phyloP scores from a whole-genome alignment of 92 coral and sea anemone species.

The Umimayanthus chanpuru region DNA sequence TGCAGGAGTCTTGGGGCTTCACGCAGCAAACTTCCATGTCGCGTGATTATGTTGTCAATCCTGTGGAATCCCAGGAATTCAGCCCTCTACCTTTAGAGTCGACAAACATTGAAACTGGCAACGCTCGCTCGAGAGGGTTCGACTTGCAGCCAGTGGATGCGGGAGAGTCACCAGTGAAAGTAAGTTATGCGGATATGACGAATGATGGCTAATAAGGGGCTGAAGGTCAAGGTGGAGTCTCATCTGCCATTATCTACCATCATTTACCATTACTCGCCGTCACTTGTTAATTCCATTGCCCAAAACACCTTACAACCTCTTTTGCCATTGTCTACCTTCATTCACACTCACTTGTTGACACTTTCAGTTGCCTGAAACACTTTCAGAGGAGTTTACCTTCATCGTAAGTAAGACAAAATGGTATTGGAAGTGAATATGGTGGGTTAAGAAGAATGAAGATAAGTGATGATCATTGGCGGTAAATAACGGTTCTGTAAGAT shows the following conservation, averaged over 20 bases:
- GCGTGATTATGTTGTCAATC: neutral
- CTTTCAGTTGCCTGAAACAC: too few relatives aligned
- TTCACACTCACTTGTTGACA: too few relatives aligned
- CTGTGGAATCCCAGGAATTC: conserved; percentile 20
- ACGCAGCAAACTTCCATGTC: neutral
- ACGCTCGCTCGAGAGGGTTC: conserved; percentile 43
- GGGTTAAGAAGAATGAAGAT: too few relatives aligned
- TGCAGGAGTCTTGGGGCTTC: neutral
- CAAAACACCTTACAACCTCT: too few relatives aligned
- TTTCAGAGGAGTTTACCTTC: too few relatives aligned
- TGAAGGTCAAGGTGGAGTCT: too few relatives aligned
- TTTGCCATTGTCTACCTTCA: too few relatives aligned
- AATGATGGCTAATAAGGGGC: too few relatives aligned
- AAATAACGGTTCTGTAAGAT: neutral
- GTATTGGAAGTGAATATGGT: neutral
- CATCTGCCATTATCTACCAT: too few relatives aligned
- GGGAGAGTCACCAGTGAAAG: conserved; percentile 32
- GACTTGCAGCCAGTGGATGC: conserved; percentile 41
- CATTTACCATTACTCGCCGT: too few relatives aligned
- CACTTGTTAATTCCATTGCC: too few relatives aligned
- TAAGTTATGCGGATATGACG: neutral
- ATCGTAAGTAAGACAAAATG: too few relatives aligned
- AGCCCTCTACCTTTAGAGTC: conserved; percentile 27
- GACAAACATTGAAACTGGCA: conserved; percentile 26
- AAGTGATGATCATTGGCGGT: neutral